Percentiles rank a stretch among this genome's conserved stretches.
Evolutionary conservation across 1,140 invertebrate genomes (phyloP).

Genomic region (Plodia interpunctella): DNA sequence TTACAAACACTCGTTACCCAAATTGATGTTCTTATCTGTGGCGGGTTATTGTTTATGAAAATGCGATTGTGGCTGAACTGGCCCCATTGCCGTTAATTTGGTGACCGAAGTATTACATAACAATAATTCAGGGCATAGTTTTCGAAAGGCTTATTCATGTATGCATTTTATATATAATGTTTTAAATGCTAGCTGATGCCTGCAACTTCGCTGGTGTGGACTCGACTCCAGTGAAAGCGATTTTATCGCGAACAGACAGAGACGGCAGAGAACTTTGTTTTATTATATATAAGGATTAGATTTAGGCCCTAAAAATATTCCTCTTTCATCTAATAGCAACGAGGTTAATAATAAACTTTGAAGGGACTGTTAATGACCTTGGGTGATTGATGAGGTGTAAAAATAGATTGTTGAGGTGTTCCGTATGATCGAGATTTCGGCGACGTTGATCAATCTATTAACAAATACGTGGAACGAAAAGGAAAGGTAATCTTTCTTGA

Average conservation of each 20-base stretch:
- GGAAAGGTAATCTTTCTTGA: background rate
- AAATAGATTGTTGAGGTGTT: slow-evolving; percentile 9
- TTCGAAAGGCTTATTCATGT: too few relatives aligned
- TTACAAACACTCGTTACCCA: slow-evolving; percentile 5
- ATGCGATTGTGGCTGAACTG: background rate
- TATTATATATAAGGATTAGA: too few relatives aligned
- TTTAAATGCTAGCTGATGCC: too few relatives aligned
- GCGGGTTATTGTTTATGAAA: background rate
- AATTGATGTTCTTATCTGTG: slow-evolving; percentile 4
- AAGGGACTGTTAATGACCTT: background rate
- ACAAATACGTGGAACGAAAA: slow-evolving; percentile 5
- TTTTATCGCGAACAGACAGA: too few relatives aligned
- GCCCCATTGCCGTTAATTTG: background rate
- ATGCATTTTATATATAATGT: too few relatives aligned
- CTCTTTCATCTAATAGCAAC: too few relatives aligned
- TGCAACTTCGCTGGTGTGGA: too few relatives aligned
- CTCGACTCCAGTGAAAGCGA: too few relatives aligned
- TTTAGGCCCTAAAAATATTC: too few relatives aligned
- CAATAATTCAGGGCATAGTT: too few relatives aligned
- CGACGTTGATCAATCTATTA: slow-evolving; percentile 10
- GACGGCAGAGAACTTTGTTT: too few relatives aligned
- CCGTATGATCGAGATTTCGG: background rate
- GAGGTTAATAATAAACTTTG: too few relatives aligned
- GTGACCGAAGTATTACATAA: background rate
- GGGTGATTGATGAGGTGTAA: slow-evolving; percentile 1